Evolutionary conservation across 2,888 invertebrate genomes (phyloP).

Genomic region (Dexiosoma caninum): DNA sequence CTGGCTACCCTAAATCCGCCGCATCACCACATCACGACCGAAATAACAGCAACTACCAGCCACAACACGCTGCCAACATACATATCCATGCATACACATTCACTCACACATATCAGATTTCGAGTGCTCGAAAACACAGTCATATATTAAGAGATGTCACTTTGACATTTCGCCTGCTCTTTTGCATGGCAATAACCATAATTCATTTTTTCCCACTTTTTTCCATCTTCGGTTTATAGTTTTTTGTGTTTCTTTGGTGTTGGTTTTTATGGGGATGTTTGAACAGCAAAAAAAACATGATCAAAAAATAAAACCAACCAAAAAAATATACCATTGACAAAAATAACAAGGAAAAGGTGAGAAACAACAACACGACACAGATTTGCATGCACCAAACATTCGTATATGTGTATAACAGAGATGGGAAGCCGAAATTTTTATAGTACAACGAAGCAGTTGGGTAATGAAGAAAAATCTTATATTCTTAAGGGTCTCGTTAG

Average conservation of each 20-base stretch:
- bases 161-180: conserved; percentile 78
- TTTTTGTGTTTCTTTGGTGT: conserved; percentile 24
- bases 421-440: no score
- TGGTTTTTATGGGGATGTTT: conserved; percentile 58
- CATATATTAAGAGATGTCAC: conserved; percentile 78
- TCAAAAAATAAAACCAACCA: conserved; percentile 37
- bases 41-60: conserved; percentile 23
- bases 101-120: conserved; percentile 76
- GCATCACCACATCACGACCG: conserved; percentile 56
- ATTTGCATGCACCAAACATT: no score
- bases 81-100: conserved; percentile 18
- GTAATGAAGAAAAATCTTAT: no score
- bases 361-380: conserved; percentile 22
- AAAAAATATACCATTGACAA: conserved; percentile 15
- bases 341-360: conserved; percentile 56
- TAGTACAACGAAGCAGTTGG: no score
- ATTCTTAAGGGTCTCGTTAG: no score
- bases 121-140: conserved; percentile 77
- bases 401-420: not conserved
- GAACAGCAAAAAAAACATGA: conserved; percentile 25
- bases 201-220: conserved; percentile 74
- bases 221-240: conserved; percentile 1
- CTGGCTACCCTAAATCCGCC: conserved; percentile 44
- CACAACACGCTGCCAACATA: not conserved
- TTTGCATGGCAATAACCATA: conserved; percentile 78